Percentiles rank a stretch among this genome's conserved stretches.
Evolutionary conservation across 2,888 invertebrate genomes (phyloP).

Genomic region (Allacma fusca): DNA sequence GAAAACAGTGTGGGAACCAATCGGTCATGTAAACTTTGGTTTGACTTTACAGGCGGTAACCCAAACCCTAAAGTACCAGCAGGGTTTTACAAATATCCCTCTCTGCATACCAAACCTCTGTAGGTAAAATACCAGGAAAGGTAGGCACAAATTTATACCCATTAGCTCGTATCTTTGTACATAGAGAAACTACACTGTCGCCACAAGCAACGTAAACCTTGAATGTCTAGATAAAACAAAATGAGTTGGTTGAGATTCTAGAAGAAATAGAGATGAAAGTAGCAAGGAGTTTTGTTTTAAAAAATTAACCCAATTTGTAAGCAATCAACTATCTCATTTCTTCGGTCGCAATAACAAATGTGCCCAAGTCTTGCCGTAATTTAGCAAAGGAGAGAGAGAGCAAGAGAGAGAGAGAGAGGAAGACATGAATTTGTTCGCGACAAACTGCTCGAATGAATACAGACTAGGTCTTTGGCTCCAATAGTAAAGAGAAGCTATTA

Average conservation of each 20-base stretch:
- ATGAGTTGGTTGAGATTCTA: too few relatives aligned
- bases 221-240: too few relatives aligned
- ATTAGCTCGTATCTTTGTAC: too few relatives aligned
- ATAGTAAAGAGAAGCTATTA: background rate
- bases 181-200: too few relatives aligned
- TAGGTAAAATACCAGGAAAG: too few relatives aligned
- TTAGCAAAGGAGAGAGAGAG: background rate
- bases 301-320: conserved; percentile 16
- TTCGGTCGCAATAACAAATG: background rate
- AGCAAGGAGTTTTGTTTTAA: background rate
- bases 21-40: background rate
- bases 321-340: conserved; percentile 12
- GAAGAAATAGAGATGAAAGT: background rate
- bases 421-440: background rate
- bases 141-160: too few relatives aligned
- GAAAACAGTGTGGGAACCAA: background rate
- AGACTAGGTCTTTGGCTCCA: background rate
- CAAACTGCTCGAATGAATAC: conserved; percentile 7
- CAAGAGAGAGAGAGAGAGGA: conserved; percentile 25
- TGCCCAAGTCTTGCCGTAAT: background rate
- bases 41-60: background rate
- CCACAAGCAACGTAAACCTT: too few relatives aligned
- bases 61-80: background rate
- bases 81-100: background rate
- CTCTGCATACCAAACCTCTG: too few relatives aligned